Base-by-base conservation (phyloP, 1,140 invertebrate species). In the Ceratosolen fusciceps region DNA sequence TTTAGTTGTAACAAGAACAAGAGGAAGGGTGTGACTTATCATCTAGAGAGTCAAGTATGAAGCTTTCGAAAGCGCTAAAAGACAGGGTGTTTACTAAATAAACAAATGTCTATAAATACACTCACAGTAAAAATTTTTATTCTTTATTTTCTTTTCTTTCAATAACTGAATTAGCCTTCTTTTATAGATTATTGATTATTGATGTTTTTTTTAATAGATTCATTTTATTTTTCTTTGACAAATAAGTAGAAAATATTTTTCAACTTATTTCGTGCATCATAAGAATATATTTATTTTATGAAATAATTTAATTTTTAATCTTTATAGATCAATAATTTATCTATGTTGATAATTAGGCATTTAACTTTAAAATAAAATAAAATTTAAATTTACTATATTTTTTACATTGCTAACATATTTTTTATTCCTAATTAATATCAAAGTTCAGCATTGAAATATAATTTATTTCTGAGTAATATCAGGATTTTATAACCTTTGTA, bases 91-190 rank as follows among this genome's bases (percentile, higher is more conserved):
- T 76, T 76, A 4, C 31, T 76, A 31, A 76, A 54, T 39, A 68
- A 68, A 76, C 47, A 19, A 52, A 62, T 47, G 31, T 65, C 62
- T 74, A 74, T 74, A 62, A n/a, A n/a, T n/a, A n/a, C n/a, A n/a
- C n/a, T n/a, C n/a, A n/a, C 65, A 74, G 73, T 2, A 26, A 39
- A 43, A 67, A 62, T 34, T 62, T 34, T 16, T 10, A 19, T 12
- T 34, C 5, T 34, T 62, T 7, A 62, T 62, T 62, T 19, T 62
- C 14, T 62, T n/a, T n/a, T 1, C 24, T 26, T 58, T 58, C n/a
- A n/a, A 58, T 24, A 58, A 26, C 9, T 47, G 3, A 39, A 21
- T 68, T 39, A 68, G n/a, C 4, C 8, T 24, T 21, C 26, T 43
- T 31, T 68, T 47, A 43, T 47, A 37, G 19, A 19, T 24, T 52